Percentiles rank a stretch among this genome's conserved stretches.
These are phyloP conservation scores for Aulostomus chinensis DNA, from an alignment of 2,797 vertebrate species.

Conservation along the genomic window DNA sequence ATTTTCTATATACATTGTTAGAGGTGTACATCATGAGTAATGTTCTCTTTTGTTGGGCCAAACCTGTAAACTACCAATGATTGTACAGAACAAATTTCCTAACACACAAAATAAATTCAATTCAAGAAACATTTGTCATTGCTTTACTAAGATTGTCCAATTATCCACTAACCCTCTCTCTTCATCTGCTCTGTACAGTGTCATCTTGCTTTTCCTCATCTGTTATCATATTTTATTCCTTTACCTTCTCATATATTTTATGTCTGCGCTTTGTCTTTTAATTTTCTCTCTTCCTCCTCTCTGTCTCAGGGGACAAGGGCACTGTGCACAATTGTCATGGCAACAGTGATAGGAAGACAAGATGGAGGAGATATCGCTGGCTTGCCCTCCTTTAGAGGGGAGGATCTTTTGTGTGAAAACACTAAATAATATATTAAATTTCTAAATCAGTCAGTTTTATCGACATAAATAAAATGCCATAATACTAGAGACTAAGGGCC, in stretches of 20 bases:
- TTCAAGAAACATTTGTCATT: conserved; percentile 34
- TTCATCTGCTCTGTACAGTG: conserved; percentile 20
- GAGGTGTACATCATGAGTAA: conserved; percentile 28
- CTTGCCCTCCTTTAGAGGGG: conserved; percentile 56
- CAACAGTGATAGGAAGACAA: conserved; percentile 77
- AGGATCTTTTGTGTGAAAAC: conserved; percentile 24
- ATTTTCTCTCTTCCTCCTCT: conserved; percentile 49
- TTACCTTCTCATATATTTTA: conserved; percentile 20
- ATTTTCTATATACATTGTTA: conserved; percentile 29
- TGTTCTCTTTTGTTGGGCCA: conserved; percentile 25
- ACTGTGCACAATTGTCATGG: conserved; percentile 79
- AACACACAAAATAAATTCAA: too few relatives aligned
- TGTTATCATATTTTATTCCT: conserved; percentile 26
- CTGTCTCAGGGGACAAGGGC: conserved; percentile 64
- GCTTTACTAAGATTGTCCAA: conserved; percentile 13
- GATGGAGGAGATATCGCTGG: conserved; percentile 70
- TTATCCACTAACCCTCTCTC: conserved; percentile 1
- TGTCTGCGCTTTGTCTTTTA: conserved; percentile 26
- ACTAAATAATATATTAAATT: conserved; percentile 43
- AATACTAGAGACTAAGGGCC: too few relatives aligned
- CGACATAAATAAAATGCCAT: too few relatives aligned
- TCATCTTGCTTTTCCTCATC: background rate
- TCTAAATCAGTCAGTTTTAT: too few relatives aligned
- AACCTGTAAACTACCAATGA: too few relatives aligned
- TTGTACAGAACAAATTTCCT: too few relatives aligned